Evolutionary conservation across 1,140 invertebrate genomes (phyloP).

Genomic region (Eriosoma lanigerum): DNA sequence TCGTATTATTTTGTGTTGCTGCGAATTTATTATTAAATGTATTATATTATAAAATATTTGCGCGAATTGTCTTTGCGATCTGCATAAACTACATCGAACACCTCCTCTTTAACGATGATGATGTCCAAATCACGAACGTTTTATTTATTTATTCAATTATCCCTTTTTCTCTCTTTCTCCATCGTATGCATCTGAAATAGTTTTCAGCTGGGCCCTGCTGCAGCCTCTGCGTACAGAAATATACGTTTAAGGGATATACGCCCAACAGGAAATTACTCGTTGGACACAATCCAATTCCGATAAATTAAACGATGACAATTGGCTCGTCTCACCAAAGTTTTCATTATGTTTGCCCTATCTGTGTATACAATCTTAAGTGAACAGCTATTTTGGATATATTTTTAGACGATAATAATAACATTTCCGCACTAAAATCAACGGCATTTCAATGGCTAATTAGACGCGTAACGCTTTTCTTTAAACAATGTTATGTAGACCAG

Average conservation of each 20-base stretch:
- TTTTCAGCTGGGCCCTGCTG: constrained; percentile 16
- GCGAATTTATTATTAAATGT: too few relatives aligned
- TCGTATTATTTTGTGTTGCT: too few relatives aligned
- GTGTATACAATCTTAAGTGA: background rate
- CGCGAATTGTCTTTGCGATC: background rate
- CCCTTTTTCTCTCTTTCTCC: background rate
- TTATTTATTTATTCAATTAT: constrained; percentile 19
- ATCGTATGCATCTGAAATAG: constrained; percentile 34
- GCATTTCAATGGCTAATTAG: constrained; percentile 28
- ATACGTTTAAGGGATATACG: constrained; percentile 45
- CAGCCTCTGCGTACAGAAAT: constrained; percentile 10
- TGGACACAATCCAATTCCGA: constrained; percentile 38
- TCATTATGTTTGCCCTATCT: constrained; percentile 44
- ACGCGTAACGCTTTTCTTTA: too few relatives aligned
- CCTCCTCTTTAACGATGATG: constrained; percentile 32
- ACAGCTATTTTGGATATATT: constrained; percentile 22
- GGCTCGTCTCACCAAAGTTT: constrained; percentile 50
- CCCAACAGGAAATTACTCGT: constrained; percentile 48
- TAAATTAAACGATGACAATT: constrained; percentile 52
- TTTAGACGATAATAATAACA: constrained; percentile 43
- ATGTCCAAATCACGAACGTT: constrained; percentile 31
- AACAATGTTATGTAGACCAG: too few relatives aligned
- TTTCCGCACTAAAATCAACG: constrained; percentile 27
- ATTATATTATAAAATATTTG: too few relatives aligned
- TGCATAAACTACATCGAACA: background rate